phyloP scores from a whole-genome alignment of 1,140 invertebrate genomes.

The Choristoneura fumiferana region DNA sequence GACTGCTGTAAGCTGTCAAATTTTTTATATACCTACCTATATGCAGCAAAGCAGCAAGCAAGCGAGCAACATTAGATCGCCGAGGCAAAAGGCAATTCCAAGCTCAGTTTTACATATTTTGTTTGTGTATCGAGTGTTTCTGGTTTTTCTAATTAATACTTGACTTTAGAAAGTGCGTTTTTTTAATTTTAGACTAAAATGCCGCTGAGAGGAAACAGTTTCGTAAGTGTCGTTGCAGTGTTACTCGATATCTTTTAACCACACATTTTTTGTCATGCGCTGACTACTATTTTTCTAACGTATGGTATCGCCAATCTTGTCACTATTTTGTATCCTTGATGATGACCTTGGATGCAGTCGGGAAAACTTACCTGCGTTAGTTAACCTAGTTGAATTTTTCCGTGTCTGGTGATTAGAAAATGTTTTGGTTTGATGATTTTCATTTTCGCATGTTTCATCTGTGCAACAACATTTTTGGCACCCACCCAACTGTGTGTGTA shows the following conservation, averaged over 20 bases:
- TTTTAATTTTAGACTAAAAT: constrained; percentile 53
- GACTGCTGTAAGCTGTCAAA: not conserved
- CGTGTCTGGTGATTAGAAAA: not conserved
- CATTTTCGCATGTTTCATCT: constrained; percentile 60
- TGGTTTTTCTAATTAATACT: not conserved
- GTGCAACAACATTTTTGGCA: constrained; percentile 60
- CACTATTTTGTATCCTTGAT: constrained; percentile 9
- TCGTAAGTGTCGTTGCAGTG: constrained; percentile 55
- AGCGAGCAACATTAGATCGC: not conserved
- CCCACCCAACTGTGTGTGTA: constrained; percentile 63
- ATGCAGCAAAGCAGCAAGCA: too few relatives aligned
- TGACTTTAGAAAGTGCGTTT: constrained; percentile 22
- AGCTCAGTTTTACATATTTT: constrained; percentile 2
- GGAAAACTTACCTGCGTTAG: not conserved
- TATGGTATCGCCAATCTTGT: constrained; percentile 5
- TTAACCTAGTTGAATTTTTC: not conserved
- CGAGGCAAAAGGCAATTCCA: not conserved
- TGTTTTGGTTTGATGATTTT: constrained; percentile 56
- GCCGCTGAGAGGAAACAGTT: constrained; percentile 66
- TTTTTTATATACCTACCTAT: too few relatives aligned
- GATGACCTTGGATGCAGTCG: constrained; percentile 11
- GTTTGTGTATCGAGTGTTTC: constrained; percentile 4
- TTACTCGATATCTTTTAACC: constrained; percentile 36
- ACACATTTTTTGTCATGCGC: constrained; percentile 31
- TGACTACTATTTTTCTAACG: constrained; percentile 34